Evolutionary conservation across 2,113 vertebrate species (phyloP).

Genomic region (Pristiophorus japonicus): DNA sequence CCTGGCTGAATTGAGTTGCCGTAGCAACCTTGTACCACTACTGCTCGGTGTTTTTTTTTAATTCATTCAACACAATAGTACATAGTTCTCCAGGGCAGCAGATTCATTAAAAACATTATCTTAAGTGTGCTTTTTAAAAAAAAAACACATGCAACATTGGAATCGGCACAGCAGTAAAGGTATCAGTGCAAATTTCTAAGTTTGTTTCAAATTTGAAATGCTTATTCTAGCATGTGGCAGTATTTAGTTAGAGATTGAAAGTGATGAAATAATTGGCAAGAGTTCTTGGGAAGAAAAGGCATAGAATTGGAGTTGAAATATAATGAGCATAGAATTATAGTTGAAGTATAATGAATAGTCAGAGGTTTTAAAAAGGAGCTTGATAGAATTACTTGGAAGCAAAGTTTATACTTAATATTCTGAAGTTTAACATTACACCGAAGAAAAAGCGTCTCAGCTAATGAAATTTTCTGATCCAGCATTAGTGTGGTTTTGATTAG

Average conservation of each 20-base stretch:
- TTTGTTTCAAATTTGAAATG: not conserved
- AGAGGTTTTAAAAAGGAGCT: constrained; percentile 11
- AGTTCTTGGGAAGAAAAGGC: not conserved
- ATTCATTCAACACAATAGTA: not conserved
- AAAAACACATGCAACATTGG: not conserved
- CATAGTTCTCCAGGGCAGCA: not conserved
- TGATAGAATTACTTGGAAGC: constrained; percentile 11
- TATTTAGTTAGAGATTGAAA: not conserved
- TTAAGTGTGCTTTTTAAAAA: not conserved
- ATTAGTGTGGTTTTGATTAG: constrained; percentile 31
- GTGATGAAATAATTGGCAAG: constrained; percentile 17
- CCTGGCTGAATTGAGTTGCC: not conserved
- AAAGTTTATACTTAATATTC: not conserved
- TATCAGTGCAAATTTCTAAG: not conserved
- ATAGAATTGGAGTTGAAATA: constrained; percentile 7
- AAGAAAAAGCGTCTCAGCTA: not conserved
- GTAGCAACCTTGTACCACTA: not conserved
- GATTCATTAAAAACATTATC: not conserved
- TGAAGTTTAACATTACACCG: not conserved
- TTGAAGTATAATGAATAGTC: constrained; percentile 4
- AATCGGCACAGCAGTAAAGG: not conserved
- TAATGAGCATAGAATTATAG: constrained; percentile 2
- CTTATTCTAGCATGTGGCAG: not conserved
- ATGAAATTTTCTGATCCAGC: constrained; percentile 21
- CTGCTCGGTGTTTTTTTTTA: not conserved